A percentile compares a stretch with the other conserved stretches of the same genome.
These are phyloP conservation scores for Dione juno DNA, from an alignment of 2,888 invertebrate species.

Conservation along the genomic window DNA sequence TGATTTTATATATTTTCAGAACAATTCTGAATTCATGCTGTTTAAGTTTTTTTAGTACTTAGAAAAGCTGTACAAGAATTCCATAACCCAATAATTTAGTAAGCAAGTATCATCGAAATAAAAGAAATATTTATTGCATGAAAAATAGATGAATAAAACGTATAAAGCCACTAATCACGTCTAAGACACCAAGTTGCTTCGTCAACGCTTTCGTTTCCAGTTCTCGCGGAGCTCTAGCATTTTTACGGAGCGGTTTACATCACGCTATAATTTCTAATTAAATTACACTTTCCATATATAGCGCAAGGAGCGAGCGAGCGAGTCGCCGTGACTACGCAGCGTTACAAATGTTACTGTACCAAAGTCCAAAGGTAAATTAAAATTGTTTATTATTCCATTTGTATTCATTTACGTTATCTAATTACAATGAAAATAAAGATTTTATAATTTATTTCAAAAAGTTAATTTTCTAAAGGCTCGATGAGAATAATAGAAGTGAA, in stretches of 20 bases:
- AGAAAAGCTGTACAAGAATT: background rate
- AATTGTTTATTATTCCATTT: background rate
- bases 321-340: constrained; percentile 4
- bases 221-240: constrained; percentile 21
- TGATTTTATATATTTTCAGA: background rate
- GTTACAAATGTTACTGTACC: background rate
- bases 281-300: constrained; percentile 27
- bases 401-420: background rate
- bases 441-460: too few species aligned
- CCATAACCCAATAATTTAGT: background rate
- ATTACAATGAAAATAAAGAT: background rate
- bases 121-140: background rate
- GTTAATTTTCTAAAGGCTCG: too few species aligned
- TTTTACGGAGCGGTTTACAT: constrained; percentile 24
- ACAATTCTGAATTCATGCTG: background rate
- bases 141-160: background rate
- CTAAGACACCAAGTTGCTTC: constrained; percentile 5
- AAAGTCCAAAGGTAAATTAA: background rate
- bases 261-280: constrained; percentile 35
- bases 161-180: background rate
- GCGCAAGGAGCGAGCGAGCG: background rate
- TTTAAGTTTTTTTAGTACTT: background rate
- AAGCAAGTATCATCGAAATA: background rate
- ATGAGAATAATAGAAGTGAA: too few species aligned
- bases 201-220: constrained; percentile 37